Conservation (phyloP, 2,113 vertebrate species). For the Lipophrys pholis region DNA sequence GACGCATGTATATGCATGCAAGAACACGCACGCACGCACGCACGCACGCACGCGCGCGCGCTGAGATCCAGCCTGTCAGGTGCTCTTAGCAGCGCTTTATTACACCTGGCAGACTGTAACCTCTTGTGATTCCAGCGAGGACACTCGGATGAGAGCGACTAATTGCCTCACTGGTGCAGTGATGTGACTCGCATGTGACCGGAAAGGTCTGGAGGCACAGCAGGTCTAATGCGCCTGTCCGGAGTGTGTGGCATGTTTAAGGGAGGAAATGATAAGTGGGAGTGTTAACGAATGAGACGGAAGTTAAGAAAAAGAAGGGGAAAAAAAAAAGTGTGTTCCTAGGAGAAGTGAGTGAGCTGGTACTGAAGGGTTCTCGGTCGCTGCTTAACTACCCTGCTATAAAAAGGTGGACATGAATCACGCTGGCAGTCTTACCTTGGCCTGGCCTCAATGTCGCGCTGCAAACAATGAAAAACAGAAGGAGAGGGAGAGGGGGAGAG, state of each 20-base stretch:
- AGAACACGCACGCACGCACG: not conserved
- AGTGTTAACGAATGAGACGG: not conserved
- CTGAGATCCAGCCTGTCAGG: conserved; percentile 32
- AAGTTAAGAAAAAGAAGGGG: not conserved
- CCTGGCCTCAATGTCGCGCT: conserved; percentile 78
- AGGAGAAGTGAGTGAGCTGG: conserved; percentile 1
- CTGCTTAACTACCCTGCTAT: conserved; percentile 27
- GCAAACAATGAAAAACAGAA: conserved; percentile 65
- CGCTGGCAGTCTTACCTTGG: conserved; percentile 79
- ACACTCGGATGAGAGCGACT: conserved; percentile 58
- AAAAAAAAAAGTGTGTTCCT: not conserved
- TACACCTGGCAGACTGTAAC: conserved; percentile 57
- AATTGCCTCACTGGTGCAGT: conserved; percentile 67
- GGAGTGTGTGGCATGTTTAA: conserved; percentile 38
- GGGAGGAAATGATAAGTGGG: conserved; percentile 15
- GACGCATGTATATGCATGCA: not conserved
- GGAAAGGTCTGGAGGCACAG: conserved; percentile 14
- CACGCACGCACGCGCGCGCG: not conserved
- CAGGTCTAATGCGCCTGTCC: conserved; percentile 28
- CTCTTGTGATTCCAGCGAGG: conserved; percentile 54
- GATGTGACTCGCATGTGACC: conserved; percentile 68
- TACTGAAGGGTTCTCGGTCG: conserved; percentile 32
- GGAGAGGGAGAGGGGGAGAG: conserved; percentile 5
- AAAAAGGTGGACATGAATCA: conserved; percentile 61
- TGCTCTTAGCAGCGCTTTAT: conserved; percentile 38